A percentile compares a stretch with the other conserved stretches of the same genome.
Evolutionary conservation across 2,113 vertebrate genomes (phyloP).

Genomic region (Eudyptes chrysolophus): DNA sequence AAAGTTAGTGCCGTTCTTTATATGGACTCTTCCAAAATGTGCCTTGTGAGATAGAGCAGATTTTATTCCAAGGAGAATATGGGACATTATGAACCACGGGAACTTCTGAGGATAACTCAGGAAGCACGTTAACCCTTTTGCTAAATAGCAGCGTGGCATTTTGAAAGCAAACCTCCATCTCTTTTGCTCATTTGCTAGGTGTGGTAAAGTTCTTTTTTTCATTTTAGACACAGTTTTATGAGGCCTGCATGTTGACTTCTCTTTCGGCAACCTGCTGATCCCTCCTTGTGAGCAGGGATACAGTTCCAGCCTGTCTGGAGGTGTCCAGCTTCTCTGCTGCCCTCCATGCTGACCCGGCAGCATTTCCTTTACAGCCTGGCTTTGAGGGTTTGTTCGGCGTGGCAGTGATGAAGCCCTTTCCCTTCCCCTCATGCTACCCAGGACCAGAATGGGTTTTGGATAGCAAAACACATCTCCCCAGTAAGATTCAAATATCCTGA

Average conservation of each 20-base stretch:
- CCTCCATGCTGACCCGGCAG: not conserved
- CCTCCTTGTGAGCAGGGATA: not conserved
- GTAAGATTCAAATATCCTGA: not conserved
- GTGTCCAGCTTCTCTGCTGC: not conserved
- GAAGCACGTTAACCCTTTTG: not conserved
- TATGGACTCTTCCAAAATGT: not conserved
- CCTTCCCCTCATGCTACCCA: not conserved
- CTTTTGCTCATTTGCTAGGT: not conserved
- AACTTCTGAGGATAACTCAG: not conserved
- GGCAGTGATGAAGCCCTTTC: not conserved
- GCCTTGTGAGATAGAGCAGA: not conserved
- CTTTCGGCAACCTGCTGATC: not conserved
- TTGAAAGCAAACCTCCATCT: not conserved
- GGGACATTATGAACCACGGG: not conserved
- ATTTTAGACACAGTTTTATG: not conserved
- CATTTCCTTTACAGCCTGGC: not conserved
- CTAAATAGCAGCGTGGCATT: not conserved
- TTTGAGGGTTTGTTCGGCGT: not conserved
- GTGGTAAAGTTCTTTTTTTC: not conserved
- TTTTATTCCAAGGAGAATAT: not conserved
- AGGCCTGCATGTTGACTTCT: not conserved
- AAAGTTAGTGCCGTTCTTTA: not conserved
- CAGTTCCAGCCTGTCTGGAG: not conserved
- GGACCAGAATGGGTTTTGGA: not conserved
- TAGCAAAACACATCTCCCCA: not conserved